A percentile compares a stretch with the other conserved stretches of the same genome.
Conservation (phyloP, 1,140 invertebrate genomes). For the Periplaneta americana region DNA sequence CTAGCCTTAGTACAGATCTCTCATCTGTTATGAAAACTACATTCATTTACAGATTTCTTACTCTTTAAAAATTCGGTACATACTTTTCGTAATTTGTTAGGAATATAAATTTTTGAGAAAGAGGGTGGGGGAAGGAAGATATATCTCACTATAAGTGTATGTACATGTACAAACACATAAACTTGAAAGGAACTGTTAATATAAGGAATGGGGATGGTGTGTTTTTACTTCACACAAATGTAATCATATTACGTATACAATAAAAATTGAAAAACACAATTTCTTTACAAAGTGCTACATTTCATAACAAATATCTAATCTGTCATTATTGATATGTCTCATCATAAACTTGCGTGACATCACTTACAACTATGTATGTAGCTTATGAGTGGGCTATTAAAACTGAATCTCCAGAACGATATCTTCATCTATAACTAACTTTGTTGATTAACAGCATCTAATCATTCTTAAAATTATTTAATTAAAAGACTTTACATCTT, state of each 20-base stretch:
- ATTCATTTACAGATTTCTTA: too few species aligned
- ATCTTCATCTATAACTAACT: neutral
- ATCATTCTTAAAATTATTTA: neutral
- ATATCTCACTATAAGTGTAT: neutral
- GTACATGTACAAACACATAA: neutral
- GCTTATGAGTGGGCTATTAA: neutral
- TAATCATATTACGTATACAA: neutral
- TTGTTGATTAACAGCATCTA: neutral
- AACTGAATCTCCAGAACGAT: neutral
- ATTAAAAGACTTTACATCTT: neutral
- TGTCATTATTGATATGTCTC: neutral
- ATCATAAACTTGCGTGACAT: neutral
- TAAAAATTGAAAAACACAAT: neutral
- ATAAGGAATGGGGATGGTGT: neutral
- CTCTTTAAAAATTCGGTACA: too few species aligned
- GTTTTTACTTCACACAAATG: neutral
- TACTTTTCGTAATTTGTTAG: too few species aligned
- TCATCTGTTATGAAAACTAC: too few species aligned
- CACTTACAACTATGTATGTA: neutral
- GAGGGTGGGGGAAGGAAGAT: too few species aligned
- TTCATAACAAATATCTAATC: neutral
- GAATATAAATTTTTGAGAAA: too few species aligned
- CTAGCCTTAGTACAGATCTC: too few species aligned
- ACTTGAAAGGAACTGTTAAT: neutral
- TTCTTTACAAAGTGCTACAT: too few species aligned